Percentiles rank a stretch among this genome's conserved stretches.
Evolutionary conservation across 2,797 vertebrate species (phyloP).

Genomic region (Acrossocheilus fasciatus): DNA sequence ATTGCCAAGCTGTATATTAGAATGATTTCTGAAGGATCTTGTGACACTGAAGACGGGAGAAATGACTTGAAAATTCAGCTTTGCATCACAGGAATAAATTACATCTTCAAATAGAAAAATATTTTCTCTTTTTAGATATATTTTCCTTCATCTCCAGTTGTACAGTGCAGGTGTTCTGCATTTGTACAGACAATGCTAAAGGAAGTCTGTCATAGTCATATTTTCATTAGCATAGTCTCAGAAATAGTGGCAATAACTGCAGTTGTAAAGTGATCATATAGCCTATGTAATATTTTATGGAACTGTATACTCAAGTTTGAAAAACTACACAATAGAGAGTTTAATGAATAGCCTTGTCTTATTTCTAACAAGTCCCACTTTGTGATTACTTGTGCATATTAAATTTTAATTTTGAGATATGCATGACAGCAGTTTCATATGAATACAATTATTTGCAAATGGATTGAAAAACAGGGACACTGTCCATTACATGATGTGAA

Average conservation of each 20-base stretch:
- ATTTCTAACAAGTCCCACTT: background rate
- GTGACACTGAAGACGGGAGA: too few relatives aligned
- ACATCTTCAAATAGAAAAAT: background rate
- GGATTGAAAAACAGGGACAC: background rate
- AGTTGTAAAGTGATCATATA: conserved; percentile 7
- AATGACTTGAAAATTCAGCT: background rate
- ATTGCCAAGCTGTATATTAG: background rate
- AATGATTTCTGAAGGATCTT: background rate
- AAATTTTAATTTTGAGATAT: background rate
- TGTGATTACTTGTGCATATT: background rate
- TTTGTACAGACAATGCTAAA: background rate
- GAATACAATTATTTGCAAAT: background rate
- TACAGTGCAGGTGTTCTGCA: background rate
- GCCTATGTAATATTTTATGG: background rate
- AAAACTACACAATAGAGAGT: background rate
- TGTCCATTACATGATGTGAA: background rate
- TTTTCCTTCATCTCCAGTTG: background rate
- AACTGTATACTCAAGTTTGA: background rate
- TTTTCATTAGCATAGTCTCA: background rate
- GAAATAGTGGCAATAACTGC: background rate
- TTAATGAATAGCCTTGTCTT: background rate
- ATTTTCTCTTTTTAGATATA: background rate
- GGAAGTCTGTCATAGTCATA: background rate
- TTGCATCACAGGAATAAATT: background rate
- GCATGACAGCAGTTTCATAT: background rate